Percentiles rank a stretch among this genome's conserved stretches.
phyloP scores from a whole-genome alignment of 2,888 invertebrate genomes.

The Pristionchus mayeri region DNA sequence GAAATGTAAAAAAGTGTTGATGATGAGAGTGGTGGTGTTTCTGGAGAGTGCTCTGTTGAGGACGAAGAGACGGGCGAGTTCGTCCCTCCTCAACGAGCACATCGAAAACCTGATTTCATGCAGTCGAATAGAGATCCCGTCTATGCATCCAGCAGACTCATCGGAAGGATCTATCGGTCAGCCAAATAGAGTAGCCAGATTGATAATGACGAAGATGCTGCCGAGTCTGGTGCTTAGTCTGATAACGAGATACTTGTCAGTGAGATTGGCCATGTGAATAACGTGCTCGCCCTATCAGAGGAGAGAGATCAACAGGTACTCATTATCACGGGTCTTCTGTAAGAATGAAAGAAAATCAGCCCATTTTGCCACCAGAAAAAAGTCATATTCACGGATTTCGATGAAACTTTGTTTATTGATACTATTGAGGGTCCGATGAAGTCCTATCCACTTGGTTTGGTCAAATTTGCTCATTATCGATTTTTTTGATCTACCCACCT shows the following conservation, averaged over 20 bases:
- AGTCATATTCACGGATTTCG: too few relatives aligned
- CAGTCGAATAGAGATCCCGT: constrained; percentile 62
- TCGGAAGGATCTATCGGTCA: constrained; percentile 74
- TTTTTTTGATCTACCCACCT: too few relatives aligned
- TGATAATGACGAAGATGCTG: neutral
- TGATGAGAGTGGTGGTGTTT: too few relatives aligned
- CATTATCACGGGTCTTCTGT: too few relatives aligned
- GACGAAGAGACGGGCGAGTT: neutral
- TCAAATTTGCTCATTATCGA: too few relatives aligned
- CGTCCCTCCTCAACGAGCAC: constrained; percentile 57
- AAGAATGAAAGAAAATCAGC: too few relatives aligned
- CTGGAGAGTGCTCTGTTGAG: neutral
- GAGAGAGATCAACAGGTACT: constrained; percentile 48
- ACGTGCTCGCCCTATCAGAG: constrained; percentile 62
- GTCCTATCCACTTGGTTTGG: too few relatives aligned
- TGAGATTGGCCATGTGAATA: constrained; percentile 50
- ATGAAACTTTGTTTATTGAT: too few relatives aligned
- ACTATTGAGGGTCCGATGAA: too few relatives aligned
- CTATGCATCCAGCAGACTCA: constrained; percentile 68
- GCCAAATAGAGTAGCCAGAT: neutral
- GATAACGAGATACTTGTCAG: neutral
- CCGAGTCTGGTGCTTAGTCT: too few relatives aligned
- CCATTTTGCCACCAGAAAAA: too few relatives aligned
- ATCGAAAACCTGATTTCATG: constrained; percentile 64
- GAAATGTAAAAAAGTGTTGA: too few relatives aligned